Base-by-base conservation (phyloP, 1,140 invertebrate species). In the Maniola jurtina region DNA sequence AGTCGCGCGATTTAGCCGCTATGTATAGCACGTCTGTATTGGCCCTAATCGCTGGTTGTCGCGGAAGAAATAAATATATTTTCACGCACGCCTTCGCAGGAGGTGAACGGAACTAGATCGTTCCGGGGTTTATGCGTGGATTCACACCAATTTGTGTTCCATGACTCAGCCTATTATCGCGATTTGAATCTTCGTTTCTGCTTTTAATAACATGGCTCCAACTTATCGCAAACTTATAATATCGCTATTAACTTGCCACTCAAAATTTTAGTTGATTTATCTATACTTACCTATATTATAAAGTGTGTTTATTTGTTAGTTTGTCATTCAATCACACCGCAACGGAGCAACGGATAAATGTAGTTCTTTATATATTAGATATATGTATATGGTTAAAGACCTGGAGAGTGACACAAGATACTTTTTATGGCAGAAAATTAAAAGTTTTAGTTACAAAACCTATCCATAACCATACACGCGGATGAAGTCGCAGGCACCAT, bases 11-110 rank as follows among this genome's bases (percentile, higher is more conserved):
- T 38, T 15, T 57, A 0, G 35, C n/a, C 8, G 13, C n/a, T 57
- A 40, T 6, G 8, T 15, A 35, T 57, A 57, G 25, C 55, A 5
- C 2, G 55, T 57, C 13, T 57, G 55, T 40, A 16, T 57, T 4
- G 14, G 36, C n/a, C 4, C 81, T 88, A 86, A 88, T 86, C 78
- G 76, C 77, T 66, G 52, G 65, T 70, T 71, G 79, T 72, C 58
- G 68, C 68, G 62, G 72, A 78, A 80, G 82, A 82, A 81, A 68
- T 61, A 76, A 86, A 89, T 86, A 86, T 89, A 84, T 83, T 72
- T 86, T 79, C 84, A 87, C 87, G 87, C 87, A 89, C 79, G 74
- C 72, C 75, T 76, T 75, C 75, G 80, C 80, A 77, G 70, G 48
- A 77, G 65, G 45, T 70, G 55, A 71, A 68, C 78, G 77, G 77